Base-by-base conservation (phyloP, 2,888 invertebrate species). In the Drosophila tripunctata region DNA sequence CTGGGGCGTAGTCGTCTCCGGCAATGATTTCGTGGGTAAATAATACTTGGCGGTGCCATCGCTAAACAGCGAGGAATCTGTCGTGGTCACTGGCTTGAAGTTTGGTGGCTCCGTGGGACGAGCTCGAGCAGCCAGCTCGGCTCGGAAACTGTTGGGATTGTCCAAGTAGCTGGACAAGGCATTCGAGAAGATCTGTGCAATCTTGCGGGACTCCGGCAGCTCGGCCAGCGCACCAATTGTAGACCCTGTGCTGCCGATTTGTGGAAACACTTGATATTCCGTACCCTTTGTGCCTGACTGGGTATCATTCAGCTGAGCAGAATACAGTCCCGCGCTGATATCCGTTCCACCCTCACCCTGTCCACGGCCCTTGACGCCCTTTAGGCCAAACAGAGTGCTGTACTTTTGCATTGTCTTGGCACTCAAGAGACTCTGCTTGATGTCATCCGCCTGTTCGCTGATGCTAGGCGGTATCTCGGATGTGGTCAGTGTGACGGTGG, bases 111-210 rank as follows among this genome's bases (percentile, higher is more conserved):
- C 96, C 0, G 96, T 96, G 0, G 96, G 96, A 83, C 96, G 92
- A 1, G 96, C 95, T 2, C 80, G 71, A 72, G 95, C 94, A 5
- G 95, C 94, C 15, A 97, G 90, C 15, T 95, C 95, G 85, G 94
- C 94, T 73, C 95, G 94, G 80, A 96, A 96, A 51, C 94, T 94
- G n/a, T 94, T 94, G 0, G 96, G 96, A 90, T 96, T 95, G 90
- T 96, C 95, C 3, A 97, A 92, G 77, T 96, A 97, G 0, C 95
- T 96, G 1, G 96, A 95, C 12, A 97, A 90, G 0, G 96, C 96
- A 84, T 96, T 94, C 0, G 96, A 96, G 81, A 97, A 97, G 3
- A 96, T 95, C 90, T 96, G 95, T 0, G 96, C 96, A 3, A 96
- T 90, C 90, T 96, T 95, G 50, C 96, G 93, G 0, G 96, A 93